A percentile compares a stretch with the other conserved stretches of the same genome.
These are phyloP conservation scores for Chymomyza procnemis DNA, from an alignment of 2,888 invertebrate species.

Conservation along the genomic window DNA sequence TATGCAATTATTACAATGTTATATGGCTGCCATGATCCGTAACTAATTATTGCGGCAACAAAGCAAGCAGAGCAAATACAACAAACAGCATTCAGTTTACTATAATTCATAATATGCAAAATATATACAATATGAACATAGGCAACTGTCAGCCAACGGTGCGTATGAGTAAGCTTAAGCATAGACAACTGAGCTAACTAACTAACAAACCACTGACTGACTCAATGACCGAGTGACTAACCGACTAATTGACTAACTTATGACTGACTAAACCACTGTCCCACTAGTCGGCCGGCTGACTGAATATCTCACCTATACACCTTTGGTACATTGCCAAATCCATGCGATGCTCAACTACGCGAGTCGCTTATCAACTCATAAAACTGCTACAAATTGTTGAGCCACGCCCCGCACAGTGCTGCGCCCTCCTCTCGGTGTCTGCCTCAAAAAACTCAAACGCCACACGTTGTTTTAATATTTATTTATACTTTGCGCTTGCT, in stretches of 20 bases:
- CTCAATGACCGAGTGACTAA: constrained; percentile 1
- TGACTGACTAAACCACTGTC: background rate
- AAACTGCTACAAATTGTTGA: constrained; percentile 9
- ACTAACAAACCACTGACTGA: constrained; percentile 21
- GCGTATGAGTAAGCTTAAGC: constrained; percentile 43
- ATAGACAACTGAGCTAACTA: constrained; percentile 21
- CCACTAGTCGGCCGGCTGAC: too few relatives aligned
- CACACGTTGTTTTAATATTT: constrained; percentile 6
- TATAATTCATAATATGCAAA: constrained; percentile 1
- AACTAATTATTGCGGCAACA: constrained; percentile 64
- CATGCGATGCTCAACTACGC: background rate
- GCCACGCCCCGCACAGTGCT: background rate
- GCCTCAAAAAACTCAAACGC: background rate
- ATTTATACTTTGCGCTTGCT: constrained; percentile 8
- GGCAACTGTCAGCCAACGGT: constrained; percentile 22
- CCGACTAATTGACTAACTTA: background rate
- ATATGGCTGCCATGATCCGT: constrained; percentile 71
- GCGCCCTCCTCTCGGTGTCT: background rate
- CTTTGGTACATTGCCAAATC: constrained; percentile 14
- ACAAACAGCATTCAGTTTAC: background rate
- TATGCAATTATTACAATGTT: constrained; percentile 59
- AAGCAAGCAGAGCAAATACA: constrained; percentile 30
- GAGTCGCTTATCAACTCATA: constrained; percentile 5
- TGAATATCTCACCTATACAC: background rate
- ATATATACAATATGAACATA: constrained; percentile 11